Evolutionary conservation across 1,140 invertebrate genomes (phyloP), one percentile per base, ranked within the genome.

Genomic region (Aphidius gifuensis): DNA sequence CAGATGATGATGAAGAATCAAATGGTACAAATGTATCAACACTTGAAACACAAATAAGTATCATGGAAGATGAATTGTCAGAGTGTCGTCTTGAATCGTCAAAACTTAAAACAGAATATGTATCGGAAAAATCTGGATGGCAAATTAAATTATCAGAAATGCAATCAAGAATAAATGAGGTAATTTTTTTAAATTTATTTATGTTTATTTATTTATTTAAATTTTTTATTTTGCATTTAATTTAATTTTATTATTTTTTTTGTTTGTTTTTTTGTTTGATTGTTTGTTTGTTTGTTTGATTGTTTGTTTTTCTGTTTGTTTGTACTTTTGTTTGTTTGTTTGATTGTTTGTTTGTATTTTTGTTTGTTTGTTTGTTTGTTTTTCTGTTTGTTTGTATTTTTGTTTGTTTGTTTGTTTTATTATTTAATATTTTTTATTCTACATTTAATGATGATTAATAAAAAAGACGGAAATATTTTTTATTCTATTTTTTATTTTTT

Each of bases 131-230:
- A 64, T 92, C 93, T 7, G 86, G 87, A 3, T 92, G 88, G 78
- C 92, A 97, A 79, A 90, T 98, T 3, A 92, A 92, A 73, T 80
- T 92, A 16, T 90, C 92, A 0, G 93, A 97, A 80, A 86, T 96
- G 82, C 92, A 93, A 69, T 96, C 94, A 1, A 88, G 89, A 73
- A 86, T 97, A 6, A 97, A 97, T 76, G 93, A 97, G 86, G 90
- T 92, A 75, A 32, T 49, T 16, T 16, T 16, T 16, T 16, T 16
- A 16, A 16, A 16, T 16, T 16, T 16, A 48, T 48, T n/a, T 11
- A 9, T 48, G n/a, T 48, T 44, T 9, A 11, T 56, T 45, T 32
- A 42, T n/a, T 32, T 11, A 55, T 11, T 55, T 5, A 7, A n/a
- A 55, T 55, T 16, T 0, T 39, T 54, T 6, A 54, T n/a, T 54